Conservation (phyloP, 2,888 invertebrate species). For the Lydus trimaculatus region DNA sequence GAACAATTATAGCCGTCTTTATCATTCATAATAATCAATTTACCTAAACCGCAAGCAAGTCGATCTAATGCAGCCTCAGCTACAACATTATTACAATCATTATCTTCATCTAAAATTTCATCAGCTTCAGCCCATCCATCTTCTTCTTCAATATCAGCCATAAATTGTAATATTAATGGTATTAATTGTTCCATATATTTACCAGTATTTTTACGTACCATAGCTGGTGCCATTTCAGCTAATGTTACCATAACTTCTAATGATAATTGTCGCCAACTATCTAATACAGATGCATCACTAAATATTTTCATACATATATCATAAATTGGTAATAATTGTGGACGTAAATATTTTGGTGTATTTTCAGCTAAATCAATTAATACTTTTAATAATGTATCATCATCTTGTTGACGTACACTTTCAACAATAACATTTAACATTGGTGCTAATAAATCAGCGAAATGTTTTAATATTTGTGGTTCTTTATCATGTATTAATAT, state of each 20-base stretch:
- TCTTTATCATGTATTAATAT: conserved; percentile 94
- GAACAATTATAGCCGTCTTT: neutral
- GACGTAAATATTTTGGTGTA: conserved; percentile 89
- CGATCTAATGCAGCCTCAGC: conserved; percentile 97
- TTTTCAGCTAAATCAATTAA: conserved; percentile 94
- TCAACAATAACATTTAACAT: conserved; percentile 80
- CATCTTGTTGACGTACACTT: conserved; percentile 83
- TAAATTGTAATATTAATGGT: conserved; percentile 88
- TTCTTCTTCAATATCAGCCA: conserved; percentile 95
- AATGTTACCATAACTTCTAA: conserved; percentile 84
- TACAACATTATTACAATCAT: conserved; percentile 92
- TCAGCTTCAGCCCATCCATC: conserved; percentile 88
- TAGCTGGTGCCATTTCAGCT: conserved; percentile 94
- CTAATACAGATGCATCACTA: conserved; percentile 73
- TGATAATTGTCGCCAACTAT: conserved; percentile 88
- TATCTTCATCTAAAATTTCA: conserved; percentile 90
- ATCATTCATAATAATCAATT: neutral
- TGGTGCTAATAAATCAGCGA: conserved; percentile 82
- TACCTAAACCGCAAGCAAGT: conserved; percentile 96
- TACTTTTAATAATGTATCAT: conserved; percentile 91
- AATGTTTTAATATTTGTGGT: conserved; percentile 86
- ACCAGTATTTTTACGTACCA: conserved; percentile 91
- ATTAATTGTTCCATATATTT: conserved; percentile 83
- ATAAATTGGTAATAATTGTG: conserved; percentile 86
- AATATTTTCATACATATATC: conserved; percentile 88